phyloP scores from a whole-genome alignment of 2,113 vertebrate species.

The Plectropomus leopardus region DNA sequence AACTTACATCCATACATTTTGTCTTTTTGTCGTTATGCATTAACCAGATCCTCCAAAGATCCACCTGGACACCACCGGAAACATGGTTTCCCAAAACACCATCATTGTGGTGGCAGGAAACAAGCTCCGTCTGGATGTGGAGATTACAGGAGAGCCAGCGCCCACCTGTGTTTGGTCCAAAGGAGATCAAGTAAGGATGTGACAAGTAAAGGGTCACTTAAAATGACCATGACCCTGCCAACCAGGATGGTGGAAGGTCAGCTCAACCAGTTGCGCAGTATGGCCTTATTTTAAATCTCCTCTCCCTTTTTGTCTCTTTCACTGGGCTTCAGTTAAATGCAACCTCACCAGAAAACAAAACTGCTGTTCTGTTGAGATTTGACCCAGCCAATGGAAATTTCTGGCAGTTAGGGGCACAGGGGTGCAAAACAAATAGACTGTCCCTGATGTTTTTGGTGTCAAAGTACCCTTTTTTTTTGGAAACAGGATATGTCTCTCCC shows the following conservation, averaged over 20 bases:
- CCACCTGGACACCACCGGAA: slow-evolving; percentile 91
- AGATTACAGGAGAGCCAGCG: slow-evolving; percentile 91
- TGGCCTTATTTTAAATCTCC: neutral
- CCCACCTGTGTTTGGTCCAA: slow-evolving; percentile 89
- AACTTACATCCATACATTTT: neutral
- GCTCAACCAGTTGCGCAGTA: neutral
- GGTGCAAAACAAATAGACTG: neutral
- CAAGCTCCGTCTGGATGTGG: slow-evolving; percentile 91
- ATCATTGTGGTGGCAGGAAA: slow-evolving; percentile 94
- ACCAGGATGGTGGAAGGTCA: neutral
- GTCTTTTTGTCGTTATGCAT: neutral
- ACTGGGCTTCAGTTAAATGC: slow-evolving; percentile 1
- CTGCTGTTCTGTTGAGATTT: slow-evolving; percentile 25
- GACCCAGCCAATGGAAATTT: neutral
- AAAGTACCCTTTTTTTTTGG: neutral
- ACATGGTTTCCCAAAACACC: slow-evolving; percentile 88
- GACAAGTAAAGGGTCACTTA: neutral
- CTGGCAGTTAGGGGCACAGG: neutral
- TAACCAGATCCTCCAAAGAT: slow-evolving; percentile 92
- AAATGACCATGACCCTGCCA: neutral
- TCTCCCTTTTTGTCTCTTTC: neutral
- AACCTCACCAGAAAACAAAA: slow-evolving; percentile 19
- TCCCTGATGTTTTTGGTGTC: neutral
- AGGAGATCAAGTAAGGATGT: slow-evolving; percentile 80
- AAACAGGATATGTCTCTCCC: slow-evolving; percentile 7